Evolutionary conservation across 2,888 invertebrate genomes (phyloP).

Genomic region (Galerucella pusilla): DNA sequence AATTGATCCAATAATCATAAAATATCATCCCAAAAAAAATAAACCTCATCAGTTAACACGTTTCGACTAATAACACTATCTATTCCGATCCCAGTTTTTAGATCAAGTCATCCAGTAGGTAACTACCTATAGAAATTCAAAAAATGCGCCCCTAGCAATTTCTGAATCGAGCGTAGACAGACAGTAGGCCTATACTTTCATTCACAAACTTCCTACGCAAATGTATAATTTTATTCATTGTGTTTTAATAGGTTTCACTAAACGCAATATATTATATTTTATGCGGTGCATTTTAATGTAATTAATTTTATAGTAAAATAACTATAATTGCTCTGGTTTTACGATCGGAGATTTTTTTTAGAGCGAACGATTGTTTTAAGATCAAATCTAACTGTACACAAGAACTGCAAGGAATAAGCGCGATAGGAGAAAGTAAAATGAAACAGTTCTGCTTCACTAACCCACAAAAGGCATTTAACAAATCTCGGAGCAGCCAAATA

Average conservation of each 20-base stretch:
- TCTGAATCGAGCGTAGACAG: conserved; percentile 9
- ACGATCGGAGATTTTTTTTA: background rate
- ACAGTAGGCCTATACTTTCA: conserved; percentile 24
- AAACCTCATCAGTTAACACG: background rate
- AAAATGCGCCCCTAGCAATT: conserved; percentile 2
- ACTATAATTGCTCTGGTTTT: background rate
- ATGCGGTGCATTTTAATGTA: background rate
- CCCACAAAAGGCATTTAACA: background rate
- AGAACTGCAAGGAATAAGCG: background rate
- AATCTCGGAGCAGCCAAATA: too few relatives aligned
- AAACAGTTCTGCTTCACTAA: background rate
- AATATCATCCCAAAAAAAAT: background rate
- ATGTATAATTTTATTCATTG: conserved; percentile 33
- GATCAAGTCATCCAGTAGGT: conserved; percentile 11
- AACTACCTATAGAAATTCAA: background rate
- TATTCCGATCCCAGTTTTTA: background rate
- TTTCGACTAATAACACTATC: conserved; percentile 1
- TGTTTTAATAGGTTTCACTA: conserved; percentile 27
- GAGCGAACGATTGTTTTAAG: background rate
- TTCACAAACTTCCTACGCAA: conserved; percentile 33
- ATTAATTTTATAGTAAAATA: conserved; percentile 5
- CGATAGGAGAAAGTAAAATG: background rate
- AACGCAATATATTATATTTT: conserved; percentile 9
- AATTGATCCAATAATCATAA: background rate
- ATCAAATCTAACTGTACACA: background rate